Base-by-base conservation (phyloP, 2,888 invertebrate species). In the Chymomyza procnemis region DNA sequence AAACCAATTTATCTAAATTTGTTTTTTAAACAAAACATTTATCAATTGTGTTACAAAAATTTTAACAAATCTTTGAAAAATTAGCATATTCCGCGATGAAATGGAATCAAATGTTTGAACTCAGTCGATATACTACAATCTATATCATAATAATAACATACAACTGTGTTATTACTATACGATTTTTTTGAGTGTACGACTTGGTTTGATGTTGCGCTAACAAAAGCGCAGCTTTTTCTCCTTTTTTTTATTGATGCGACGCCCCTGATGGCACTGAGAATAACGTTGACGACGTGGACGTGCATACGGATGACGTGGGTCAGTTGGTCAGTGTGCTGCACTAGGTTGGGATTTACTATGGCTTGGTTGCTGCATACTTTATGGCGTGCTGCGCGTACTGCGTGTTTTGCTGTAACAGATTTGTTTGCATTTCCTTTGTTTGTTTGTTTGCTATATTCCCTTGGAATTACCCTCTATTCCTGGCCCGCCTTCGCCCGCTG, bases 401-500 rank as follows among this genome's bases (percentile, higher is more conserved):
- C 84, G 71, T 86, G 81, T 75, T 86, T 77, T 72, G 69, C 62
- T 69, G 79, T 73, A 78, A 75, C 74, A 74, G 80, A 83, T 83
- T 83, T 82, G 80, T 82, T 87, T 79, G 83, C 67, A 8, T 63
- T 69, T 56, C 78, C 66, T 75, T 81, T 82, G 75, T 80, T 81
- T 81, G 71, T 67, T 67, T 68, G 58, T 57, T 34, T 21, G 22
- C 22, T 8, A 16, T 16, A 47, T 58, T 34, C 41, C 34, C 18
- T 61, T 61, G 48, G 16, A 8, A 18, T 50, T 50, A 16, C 26
- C 26, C 26, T 26, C 26, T 26, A 4, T 26, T 26, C 26, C 1
- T 4, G 6, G 8, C 16, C 48, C 48, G 2, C 12, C 48, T 9
- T 22, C 26, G 14, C 19, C n/a, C 9, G 16, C 14, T 18, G 21